Evolutionary conservation across 2,113 vertebrate genomes (phyloP).

Genomic region (Henicopernis longicauda): DNA sequence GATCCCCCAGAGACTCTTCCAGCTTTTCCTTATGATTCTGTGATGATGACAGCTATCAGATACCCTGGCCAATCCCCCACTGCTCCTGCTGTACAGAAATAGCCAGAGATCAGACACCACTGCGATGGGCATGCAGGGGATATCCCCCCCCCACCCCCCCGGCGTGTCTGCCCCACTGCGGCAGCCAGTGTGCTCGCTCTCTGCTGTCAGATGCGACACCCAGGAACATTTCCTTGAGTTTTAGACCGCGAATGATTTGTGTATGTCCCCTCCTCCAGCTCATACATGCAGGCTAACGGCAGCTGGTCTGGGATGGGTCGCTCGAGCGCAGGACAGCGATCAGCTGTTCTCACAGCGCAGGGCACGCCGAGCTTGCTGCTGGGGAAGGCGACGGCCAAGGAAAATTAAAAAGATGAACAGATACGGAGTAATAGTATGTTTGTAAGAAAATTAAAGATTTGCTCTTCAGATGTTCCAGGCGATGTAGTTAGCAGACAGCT

Average conservation of each 20-base stretch:
- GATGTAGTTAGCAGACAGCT: constrained; percentile 10
- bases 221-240: not conserved
- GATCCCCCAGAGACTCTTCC: not conserved
- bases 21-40: not conserved
- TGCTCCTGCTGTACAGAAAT: not conserved
- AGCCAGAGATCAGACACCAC: not conserved
- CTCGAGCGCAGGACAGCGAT: not conserved
- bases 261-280: not conserved
- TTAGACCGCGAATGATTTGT: rapidly evolving
- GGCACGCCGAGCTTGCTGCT: not conserved
- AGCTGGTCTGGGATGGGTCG: not conserved
- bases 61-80: rapidly evolving
- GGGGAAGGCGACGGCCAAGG: not conserved
- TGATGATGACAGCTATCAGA: rapidly evolving
- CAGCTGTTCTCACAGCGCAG: not conserved
- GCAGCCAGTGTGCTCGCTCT: rapidly evolving
- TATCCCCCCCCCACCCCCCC: too few relatives aligned
- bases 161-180: rapidly evolving
- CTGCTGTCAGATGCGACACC: not conserved
- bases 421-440: not conserved
- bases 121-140: not conserved
- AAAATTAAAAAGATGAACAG: not conserved
- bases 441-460: constrained; percentile 38
- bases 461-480: not conserved
- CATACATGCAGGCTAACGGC: not conserved